Base-by-base conservation (phyloP, 2,113 vertebrate species). In the Cyprinodon variegatus region DNA sequence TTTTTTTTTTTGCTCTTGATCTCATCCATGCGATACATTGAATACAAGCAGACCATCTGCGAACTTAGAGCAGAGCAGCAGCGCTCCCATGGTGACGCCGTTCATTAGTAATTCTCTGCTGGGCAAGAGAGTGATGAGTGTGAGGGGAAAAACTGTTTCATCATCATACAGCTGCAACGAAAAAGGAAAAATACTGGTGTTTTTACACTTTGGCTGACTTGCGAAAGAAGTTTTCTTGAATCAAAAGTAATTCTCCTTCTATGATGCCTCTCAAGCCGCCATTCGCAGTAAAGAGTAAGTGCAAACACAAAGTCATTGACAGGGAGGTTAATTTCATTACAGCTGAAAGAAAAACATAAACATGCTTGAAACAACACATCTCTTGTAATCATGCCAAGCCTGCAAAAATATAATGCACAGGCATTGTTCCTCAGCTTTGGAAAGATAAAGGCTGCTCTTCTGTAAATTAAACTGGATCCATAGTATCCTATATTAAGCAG, bases 31-130 rank as follows among this genome's bases (percentile, higher is more conserved):
- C 73, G 83, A 79, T 80, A 65, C 80, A 88, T 82, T 86, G 71
- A 82, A 83, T 77, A 79, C 88, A 90, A 78, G 78, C 83, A 89
- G 90, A 85, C 85, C 81, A 81, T 93, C 88, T 90, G 85, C 86
- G 86, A 88, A 86, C 77, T 84, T 70, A 80, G 85, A 88, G 78
- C 83, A 83, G 81, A 81, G 80, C 73, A 73, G 87, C 86, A 86
- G 86, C 79, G 86, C 89, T 89, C 77, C 83, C 86, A 88, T 87
- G 91, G 89, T 76, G 88, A 91, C 81, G 68, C 77, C 46, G 84
- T 91, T 90, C 79, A 82, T 91, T 89, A 83, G 70, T 65, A 84
- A 90, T 70, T 86, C 85, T 90, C 78, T 74, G 48, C 67, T 85
- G 87, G 86, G 77, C 71, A 53, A 68, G 59, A 74, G 73, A 62